Conservation (phyloP, 1,140 invertebrate genomes). For the Meloidogyne floridensis region DNA sequence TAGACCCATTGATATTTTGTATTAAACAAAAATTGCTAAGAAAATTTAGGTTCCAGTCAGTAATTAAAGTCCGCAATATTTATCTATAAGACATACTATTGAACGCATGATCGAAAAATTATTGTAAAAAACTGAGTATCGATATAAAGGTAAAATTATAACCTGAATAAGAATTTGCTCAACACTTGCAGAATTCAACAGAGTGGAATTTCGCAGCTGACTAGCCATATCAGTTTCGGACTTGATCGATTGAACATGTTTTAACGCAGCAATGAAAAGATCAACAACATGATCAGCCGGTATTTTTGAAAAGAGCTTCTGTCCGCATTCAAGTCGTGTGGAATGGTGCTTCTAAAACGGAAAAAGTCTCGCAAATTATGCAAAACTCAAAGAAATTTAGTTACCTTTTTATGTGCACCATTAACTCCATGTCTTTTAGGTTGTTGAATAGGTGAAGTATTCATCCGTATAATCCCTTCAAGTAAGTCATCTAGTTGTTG, state of each 20-base stretch:
- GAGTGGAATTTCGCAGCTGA: neutral
- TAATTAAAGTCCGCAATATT: too few species aligned
- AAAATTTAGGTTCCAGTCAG: too few species aligned
- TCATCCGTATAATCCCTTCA: neutral
- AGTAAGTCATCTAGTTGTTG: neutral
- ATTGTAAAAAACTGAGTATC: too few species aligned
- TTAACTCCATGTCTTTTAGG: neutral
- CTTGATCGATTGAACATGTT: neutral
- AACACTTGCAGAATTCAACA: neutral
- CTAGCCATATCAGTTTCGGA: too few species aligned
- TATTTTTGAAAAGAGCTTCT: conserved; percentile 4
- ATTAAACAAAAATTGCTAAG: too few species aligned
- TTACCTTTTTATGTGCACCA: neutral
- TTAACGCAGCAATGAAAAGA: conserved; percentile 13
- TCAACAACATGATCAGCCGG: conserved; percentile 9
- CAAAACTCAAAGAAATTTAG: neutral
- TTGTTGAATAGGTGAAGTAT: conserved; percentile 4
- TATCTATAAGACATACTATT: too few species aligned
- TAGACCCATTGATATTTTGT: too few species aligned
- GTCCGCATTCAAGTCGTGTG: conserved; percentile 14
- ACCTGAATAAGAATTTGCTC: conserved; percentile 23
- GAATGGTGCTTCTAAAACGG: conserved; percentile 6
- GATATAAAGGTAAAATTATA: neutral
- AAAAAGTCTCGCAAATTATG: neutral
- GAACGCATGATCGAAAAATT: too few species aligned